Base-by-base conservation (phyloP, 2,888 invertebrate genomes). In the Drosophila setosimentum region DNA sequence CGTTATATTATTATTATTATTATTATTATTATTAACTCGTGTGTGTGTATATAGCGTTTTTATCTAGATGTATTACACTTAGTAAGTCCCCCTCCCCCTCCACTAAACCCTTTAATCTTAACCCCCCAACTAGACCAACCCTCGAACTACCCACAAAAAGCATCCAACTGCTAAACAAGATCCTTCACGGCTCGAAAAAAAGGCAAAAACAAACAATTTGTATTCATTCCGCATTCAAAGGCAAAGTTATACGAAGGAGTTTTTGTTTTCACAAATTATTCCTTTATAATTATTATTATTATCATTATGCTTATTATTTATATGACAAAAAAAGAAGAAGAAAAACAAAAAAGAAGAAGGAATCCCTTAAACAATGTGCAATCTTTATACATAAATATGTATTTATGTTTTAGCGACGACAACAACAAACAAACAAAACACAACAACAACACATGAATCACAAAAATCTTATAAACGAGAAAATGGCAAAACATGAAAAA, bases 61-160 rank as follows among this genome's bases (percentile, higher is more conserved):
- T 88, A 88, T 89, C 87, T 87, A 87, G 87, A 87, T 87, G 89
- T 87, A 89, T 87, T 87, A 87, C 87, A 83, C 76, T 89, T 89
- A 81, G 70, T 83, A 83, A 68, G 69, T 30, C 62, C 66, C 30
- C n/a, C 8, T 7, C 33, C 53, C 30, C 13, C 3, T 3, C 27
- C 27, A 2, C 72, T 40, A 18, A 11, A 53, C 13, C 21, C 40
- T 58, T 33, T 21, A 48, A 45, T 40, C 5, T 4, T 53, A 35
- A n/a, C 7, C 33, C 30, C 51, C 29, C 33, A 48, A 37, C 13
- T 67, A 53, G 53, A 62, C 45, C 45, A 57, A 55, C 68, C 69
- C 45, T 6, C 42, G 45, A 45, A 64, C 55, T 18, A n/a, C n/a
- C 53, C 45, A 45, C 45, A 16, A 51, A 61, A 48, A 48, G 27